Base-by-base conservation (phyloP, 2,113 vertebrate species). In the Phoxinus phoxinus region DNA sequence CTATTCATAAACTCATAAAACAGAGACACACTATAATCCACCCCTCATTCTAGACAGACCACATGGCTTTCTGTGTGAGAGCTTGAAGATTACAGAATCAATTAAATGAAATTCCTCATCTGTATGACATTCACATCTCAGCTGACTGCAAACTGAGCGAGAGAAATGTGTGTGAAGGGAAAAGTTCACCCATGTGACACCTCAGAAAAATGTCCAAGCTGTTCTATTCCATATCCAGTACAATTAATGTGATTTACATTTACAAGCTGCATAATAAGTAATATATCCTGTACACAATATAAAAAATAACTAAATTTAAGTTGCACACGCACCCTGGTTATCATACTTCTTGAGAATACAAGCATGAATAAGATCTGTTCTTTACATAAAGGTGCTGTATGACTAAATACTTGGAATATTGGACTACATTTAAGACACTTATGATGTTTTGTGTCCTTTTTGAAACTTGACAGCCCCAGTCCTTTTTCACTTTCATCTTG, bases 31-130 rank as follows among this genome's bases (percentile, higher is more conserved):
- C 10, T n/a, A 72, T 72, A 72, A 72, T 72, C 35, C 11, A 21
- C 35, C 67, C 1, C 35, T n/a, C 69, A 41, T 72, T 69, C 19
- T 72, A n/a, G 69, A 13, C 69, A 41, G 10, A 23, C 37, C 35
- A 72, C 69, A 11, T n/a, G 35, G 69, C 35, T 72, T 10, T 41
- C 23, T 72, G 35, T 72, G 35, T 41, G 19, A 72, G 69, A 72
- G 69, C 69, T 41, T 72, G 69, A 72, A 41, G 35, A 72, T 72
- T 72, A 72, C 35, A 37, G 35, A 72, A 72, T 72, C 69, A 72
- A 41, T 72, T 72, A 72, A 41, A 72, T 72, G 35, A 41, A 72
- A 30, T 69, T 35, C 21, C 23, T 72, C 69, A n/a, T 72, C 69
- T 72, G 21, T 41, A 72, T 41, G 69, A 41, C 69, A 41, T 75